These are phyloP conservation scores for Sthenelais limicola DNA, from an alignment of 2,888 invertebrate species.

Conservation along the genomic window DNA sequence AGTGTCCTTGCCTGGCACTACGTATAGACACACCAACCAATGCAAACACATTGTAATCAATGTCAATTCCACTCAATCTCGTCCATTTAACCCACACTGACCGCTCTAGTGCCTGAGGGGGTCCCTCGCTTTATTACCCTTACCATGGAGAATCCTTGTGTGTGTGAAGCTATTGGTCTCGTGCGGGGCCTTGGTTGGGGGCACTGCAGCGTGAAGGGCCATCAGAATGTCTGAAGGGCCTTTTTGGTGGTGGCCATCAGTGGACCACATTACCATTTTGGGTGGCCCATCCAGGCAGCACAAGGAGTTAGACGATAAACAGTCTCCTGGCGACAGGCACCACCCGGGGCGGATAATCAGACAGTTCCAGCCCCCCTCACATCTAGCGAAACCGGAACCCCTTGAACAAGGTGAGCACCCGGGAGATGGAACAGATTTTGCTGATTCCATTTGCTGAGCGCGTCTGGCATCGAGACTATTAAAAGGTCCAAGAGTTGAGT, in stretches of 20 bases:
- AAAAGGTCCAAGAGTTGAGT: too few relatives aligned
- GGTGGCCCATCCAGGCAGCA: not conserved
- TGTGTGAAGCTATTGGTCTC: not conserved
- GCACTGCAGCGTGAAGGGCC: not conserved
- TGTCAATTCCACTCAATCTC: slow-evolving; percentile 31
- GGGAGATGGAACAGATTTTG: too few relatives aligned
- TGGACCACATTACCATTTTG: not conserved
- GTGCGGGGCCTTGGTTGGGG: slow-evolving; percentile 1
- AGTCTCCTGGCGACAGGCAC: not conserved
- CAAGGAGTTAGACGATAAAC: slow-evolving; percentile 23
- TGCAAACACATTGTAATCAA: slow-evolving; percentile 31
- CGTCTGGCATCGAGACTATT: too few relatives aligned
- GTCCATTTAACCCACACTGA: slow-evolving; percentile 10
- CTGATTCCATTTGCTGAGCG: too few relatives aligned
- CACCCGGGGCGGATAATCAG: slow-evolving; percentile 34
- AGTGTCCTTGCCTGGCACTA: too few relatives aligned
- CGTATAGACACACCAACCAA: not conserved
- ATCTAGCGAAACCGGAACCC: too few relatives aligned
- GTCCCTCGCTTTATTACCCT: not conserved
- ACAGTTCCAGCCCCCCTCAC: too few relatives aligned
- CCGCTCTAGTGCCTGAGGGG: not conserved
- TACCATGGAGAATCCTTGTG: not conserved
- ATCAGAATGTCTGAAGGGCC: not conserved
- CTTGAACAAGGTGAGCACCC: too few relatives aligned
- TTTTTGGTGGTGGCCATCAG: not conserved